phyloP scores from a whole-genome alignment of 2,888 invertebrate genomes.

The Erebia ligea region DNA sequence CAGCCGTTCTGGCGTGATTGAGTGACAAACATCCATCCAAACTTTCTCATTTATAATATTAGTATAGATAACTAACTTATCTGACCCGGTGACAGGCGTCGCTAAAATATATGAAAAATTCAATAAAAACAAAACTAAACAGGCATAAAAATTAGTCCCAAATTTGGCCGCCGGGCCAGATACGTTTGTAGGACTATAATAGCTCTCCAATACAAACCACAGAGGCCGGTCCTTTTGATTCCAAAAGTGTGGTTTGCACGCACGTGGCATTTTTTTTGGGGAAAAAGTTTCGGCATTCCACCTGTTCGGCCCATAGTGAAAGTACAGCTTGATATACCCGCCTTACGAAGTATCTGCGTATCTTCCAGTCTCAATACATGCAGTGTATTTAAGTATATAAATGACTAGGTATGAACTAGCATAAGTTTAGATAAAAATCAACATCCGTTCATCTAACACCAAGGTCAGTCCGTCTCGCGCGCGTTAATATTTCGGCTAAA shows the following conservation, averaged over 20 bases:
- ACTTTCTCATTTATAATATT: too few species aligned
- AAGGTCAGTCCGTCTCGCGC: slow-evolving; percentile 29
- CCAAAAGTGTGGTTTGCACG: not conserved
- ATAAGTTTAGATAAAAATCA: slow-evolving; percentile 35
- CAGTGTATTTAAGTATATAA: slow-evolving; percentile 25
- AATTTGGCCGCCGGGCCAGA: too few species aligned
- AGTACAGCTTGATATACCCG: not conserved
- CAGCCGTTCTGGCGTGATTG: too few species aligned
- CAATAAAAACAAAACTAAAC: too few species aligned
- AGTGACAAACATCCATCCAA: too few species aligned
- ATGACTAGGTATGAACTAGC: slow-evolving; percentile 26
- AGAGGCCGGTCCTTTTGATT: slow-evolving; percentile 16
- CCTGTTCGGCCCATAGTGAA: too few species aligned
- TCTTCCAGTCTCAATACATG: slow-evolving; percentile 30
- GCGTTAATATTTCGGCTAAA: slow-evolving; percentile 17
- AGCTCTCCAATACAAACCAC: not conserved
- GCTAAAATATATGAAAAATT: too few species aligned
- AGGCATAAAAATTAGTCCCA: too few species aligned
- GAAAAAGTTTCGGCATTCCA: not conserved
- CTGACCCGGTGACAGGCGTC: not conserved
- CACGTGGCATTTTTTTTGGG: not conserved
- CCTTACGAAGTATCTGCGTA: slow-evolving; percentile 19
- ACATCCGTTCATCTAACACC: slow-evolving; percentile 39
- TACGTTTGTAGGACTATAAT: too few species aligned
- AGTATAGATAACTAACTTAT: too few species aligned